phyloP scores from a whole-genome alignment of 2,797 vertebrate genomes.

The Capromys pilorides region DNA sequence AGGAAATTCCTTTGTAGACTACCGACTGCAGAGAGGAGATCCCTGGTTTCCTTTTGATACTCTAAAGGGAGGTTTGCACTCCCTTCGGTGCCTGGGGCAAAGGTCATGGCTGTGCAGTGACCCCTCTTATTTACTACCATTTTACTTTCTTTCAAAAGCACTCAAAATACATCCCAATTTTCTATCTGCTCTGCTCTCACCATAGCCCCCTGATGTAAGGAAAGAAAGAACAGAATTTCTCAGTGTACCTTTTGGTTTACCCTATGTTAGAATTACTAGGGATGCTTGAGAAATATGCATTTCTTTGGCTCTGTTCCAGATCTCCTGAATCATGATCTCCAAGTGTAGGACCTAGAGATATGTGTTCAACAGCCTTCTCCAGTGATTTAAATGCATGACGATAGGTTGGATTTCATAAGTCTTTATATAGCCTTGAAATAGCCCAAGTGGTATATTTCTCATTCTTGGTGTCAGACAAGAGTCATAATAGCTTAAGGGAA shows the following conservation, averaged over 20 bases:
- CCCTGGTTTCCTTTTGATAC: background rate
- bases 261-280: background rate
- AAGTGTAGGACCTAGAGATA: background rate
- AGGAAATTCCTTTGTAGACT: slow-evolving; percentile 66
- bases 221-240: slow-evolving; percentile 46
- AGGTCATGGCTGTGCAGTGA: background rate
- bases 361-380: background rate
- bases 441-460: background rate
- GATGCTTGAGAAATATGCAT: background rate
- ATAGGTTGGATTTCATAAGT: background rate
- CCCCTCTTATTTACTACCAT: slow-evolving; percentile 10
- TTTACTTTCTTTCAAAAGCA: slow-evolving; percentile 40
- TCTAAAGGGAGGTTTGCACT: slow-evolving; percentile 2
- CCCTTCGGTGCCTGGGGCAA: background rate
- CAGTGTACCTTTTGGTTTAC: background rate
- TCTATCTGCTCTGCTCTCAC: background rate
- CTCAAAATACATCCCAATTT: background rate
- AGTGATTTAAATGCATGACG: background rate
- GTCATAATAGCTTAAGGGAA: background rate
- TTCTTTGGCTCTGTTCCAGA: background rate
- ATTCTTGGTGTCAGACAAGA: background rate
- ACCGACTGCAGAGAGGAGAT: slow-evolving; percentile 9
- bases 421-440: background rate
- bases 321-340: background rate
- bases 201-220: slow-evolving; percentile 13